Percentiles rank a stretch among this genome's conserved stretches.
Evolutionary conservation across 2,797 vertebrate species (phyloP).

Genomic region (Trichosurus vulpecula): DNA sequence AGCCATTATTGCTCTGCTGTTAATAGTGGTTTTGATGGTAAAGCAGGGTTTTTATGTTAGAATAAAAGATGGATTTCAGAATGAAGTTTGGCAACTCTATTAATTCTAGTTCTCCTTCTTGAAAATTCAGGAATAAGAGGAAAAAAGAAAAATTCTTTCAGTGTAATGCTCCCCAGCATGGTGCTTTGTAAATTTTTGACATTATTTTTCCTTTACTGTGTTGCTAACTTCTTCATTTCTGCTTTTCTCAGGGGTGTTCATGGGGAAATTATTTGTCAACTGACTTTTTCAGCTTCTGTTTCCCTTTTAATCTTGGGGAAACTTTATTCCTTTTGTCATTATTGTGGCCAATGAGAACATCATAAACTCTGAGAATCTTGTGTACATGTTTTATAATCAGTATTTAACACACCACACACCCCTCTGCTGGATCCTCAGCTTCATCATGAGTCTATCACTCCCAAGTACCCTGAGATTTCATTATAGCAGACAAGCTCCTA

Average conservation of each 20-base stretch:
- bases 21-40: slow-evolving; percentile 46
- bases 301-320: slow-evolving; percentile 48
- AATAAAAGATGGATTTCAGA: slow-evolving; percentile 51
- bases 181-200: slow-evolving; percentile 48
- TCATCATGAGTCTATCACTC: slow-evolving; percentile 30
- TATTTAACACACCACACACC: slow-evolving; percentile 37
- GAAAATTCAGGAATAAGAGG: slow-evolving; percentile 43
- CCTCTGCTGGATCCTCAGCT: slow-evolving; percentile 9
- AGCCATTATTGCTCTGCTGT: slow-evolving; percentile 38
- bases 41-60: slow-evolving; percentile 46
- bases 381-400: neutral
- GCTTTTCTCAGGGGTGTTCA: slow-evolving; percentile 9
- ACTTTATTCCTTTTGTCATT: slow-evolving; percentile 34
- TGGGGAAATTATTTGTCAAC: slow-evolving; percentile 46
- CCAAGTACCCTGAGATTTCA: slow-evolving; percentile 53
- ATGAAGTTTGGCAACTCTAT: slow-evolving; percentile 35
- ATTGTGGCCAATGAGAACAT: slow-evolving; percentile 48
- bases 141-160: slow-evolving; percentile 55
- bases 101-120: slow-evolving; percentile 45
- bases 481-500: slow-evolving; percentile 52
- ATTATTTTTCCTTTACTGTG: neutral
- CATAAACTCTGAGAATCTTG: slow-evolving; percentile 48
- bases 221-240: neutral
- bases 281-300: slow-evolving; percentile 51
- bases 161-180: slow-evolving; percentile 42